phyloP scores from a whole-genome alignment of 1,140 invertebrate genomes.

The Hypsibius dujardini region DNA sequence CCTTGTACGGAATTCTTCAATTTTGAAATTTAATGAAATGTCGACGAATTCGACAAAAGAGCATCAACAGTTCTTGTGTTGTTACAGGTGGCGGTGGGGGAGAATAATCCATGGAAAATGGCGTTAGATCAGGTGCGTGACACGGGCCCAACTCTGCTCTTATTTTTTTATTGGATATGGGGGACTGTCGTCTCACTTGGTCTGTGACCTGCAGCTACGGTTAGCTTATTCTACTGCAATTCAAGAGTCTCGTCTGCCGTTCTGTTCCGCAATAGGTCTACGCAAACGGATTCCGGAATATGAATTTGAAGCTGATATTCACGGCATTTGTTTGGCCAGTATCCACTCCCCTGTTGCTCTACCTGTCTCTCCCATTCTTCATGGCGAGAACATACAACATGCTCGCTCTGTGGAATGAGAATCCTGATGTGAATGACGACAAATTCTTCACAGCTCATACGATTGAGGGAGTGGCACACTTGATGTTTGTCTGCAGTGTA shows the following conservation, averaged over 20 bases:
- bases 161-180: too few relatives aligned
- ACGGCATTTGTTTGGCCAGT: conserved; percentile 67
- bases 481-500: conserved; percentile 15
- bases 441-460: conserved; percentile 8
- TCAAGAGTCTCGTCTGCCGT: too few relatives aligned
- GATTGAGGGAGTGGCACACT: not conserved
- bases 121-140: not conserved
- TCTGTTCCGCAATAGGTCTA: conserved; percentile 37
- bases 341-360: conserved; percentile 63
- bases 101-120: conserved; percentile 14
- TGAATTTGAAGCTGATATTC: conserved; percentile 72
- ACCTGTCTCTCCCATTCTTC: conserved; percentile 72
- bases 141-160: not conserved
- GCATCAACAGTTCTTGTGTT: too few relatives aligned
- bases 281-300: conserved; percentile 71
- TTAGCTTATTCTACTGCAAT: too few relatives aligned
- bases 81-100: not conserved
- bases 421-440: not conserved
- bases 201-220: too few relatives aligned
- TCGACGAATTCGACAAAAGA: too few relatives aligned
- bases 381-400: conserved; percentile 51
- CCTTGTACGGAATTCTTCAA: not conserved
- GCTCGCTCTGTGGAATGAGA: conserved; percentile 51
- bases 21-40: too few relatives aligned
- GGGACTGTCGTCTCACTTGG: too few relatives aligned